A percentile compares a stretch with the other conserved stretches of the same genome.
Evolutionary conservation across 2,797 vertebrate genomes (phyloP).

Genomic region (Myiotriccus ornatus): DNA sequence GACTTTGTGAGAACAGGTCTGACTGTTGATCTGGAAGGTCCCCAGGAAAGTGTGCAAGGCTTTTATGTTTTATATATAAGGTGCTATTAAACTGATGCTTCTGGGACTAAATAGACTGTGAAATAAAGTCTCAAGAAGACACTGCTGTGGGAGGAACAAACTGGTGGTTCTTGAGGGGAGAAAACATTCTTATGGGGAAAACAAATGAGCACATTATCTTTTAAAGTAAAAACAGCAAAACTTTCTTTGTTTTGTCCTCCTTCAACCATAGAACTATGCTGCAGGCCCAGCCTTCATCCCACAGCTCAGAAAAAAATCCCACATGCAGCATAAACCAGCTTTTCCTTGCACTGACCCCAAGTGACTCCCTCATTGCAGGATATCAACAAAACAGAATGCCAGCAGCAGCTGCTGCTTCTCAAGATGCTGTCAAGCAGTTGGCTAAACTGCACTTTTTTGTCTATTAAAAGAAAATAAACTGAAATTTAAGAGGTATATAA

Average conservation of each 20-base stretch:
- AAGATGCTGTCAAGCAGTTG: not conserved
- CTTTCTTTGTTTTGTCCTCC: conserved; percentile 23
- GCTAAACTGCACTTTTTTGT: not conserved
- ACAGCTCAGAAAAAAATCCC: conserved; percentile 40
- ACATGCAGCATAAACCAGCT: conserved; percentile 15
- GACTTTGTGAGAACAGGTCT: not conserved
- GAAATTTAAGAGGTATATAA: not conserved
- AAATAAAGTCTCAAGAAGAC: not conserved
- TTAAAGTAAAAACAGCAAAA: conserved; percentile 28
- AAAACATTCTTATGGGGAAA: not conserved
- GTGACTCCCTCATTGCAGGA: not conserved
- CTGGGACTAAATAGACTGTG: not conserved
- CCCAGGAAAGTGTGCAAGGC: not conserved
- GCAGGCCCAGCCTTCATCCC: conserved; percentile 11
- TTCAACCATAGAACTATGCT: not conserved
- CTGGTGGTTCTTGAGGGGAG: not conserved
- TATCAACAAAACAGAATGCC: conserved; percentile 12
- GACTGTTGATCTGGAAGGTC: not conserved
- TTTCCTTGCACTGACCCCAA: conserved; percentile 30
- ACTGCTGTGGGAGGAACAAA: not conserved
- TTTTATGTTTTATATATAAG: not conserved
- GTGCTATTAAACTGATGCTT: not conserved
- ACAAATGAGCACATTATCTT: not conserved
- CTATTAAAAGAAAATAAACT: conserved; percentile 13
- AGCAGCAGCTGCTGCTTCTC: conserved; percentile 48